These are phyloP conservation scores for Limnothrissa miodon DNA, from an alignment of 2,113 vertebrate species.

Conservation along the genomic window DNA sequence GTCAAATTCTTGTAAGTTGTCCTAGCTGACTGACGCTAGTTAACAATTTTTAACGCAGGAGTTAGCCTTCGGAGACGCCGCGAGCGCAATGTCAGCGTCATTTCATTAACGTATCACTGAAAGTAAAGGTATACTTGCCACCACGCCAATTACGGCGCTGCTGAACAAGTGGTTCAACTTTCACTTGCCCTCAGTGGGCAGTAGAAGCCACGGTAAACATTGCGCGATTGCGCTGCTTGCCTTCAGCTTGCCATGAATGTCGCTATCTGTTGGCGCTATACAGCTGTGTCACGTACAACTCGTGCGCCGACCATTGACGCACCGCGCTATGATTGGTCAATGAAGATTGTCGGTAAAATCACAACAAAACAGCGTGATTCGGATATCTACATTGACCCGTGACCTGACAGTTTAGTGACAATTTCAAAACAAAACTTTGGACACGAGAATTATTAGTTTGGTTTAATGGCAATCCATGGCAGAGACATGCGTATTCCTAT, in stretches of 20 bases:
- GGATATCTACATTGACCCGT: background rate
- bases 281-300: background rate
- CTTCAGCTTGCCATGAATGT: background rate
- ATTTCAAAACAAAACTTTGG: too few relatives aligned
- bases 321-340: background rate
- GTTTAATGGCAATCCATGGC: too few relatives aligned
- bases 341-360: background rate
- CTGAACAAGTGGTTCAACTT: background rate
- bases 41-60: background rate
- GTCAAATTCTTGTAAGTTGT: background rate
- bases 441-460: too few relatives aligned
- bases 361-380: background rate
- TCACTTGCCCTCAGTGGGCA: background rate
- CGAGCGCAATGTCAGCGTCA: background rate
- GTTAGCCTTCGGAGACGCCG: background rate
- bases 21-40: background rate
- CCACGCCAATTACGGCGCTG: background rate
- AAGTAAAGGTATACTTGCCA: background rate
- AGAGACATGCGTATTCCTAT: too few relatives aligned
- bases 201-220: background rate
- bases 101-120: background rate
- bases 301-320: slow-evolving; percentile 4
- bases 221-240: background rate
- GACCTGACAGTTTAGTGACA: background rate
- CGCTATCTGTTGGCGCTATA: too few relatives aligned